Conservation (phyloP, 2,888 invertebrate species). For the Eretmocerus hayati region DNA sequence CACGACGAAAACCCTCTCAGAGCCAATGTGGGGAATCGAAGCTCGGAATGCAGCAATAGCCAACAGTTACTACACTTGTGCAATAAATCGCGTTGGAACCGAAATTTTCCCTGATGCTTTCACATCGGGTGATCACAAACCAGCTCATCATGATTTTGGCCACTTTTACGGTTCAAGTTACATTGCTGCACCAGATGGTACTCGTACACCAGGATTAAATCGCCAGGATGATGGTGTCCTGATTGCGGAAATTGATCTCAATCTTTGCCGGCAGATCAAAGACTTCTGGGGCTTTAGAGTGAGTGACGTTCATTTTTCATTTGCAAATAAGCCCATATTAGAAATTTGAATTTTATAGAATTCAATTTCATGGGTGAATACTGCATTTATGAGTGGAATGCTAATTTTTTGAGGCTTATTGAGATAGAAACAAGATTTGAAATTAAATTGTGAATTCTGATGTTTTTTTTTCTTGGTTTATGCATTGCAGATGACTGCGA, state of each 20-base stretch:
- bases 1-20: constrained; percentile 62
- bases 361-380: too few relatives aligned
- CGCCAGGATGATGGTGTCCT: constrained; percentile 75
- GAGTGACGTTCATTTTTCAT: too few relatives aligned
- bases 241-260: constrained; percentile 84
- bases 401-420: too few relatives aligned
- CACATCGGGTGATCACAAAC: constrained; percentile 74
- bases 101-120: constrained; percentile 76
- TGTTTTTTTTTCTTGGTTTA: too few relatives aligned
- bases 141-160: constrained; percentile 73
- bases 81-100: constrained; percentile 90
- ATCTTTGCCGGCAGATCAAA: constrained; percentile 86
- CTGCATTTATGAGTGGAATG: too few relatives aligned
- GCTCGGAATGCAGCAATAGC: constrained; percentile 93
- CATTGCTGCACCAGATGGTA: constrained; percentile 87
- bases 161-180: constrained; percentile 96
- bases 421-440: too few relatives aligned
- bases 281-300: constrained; percentile 91
- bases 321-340: too few relatives aligned
- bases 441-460: too few relatives aligned
- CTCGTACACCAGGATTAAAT: constrained; percentile 79
- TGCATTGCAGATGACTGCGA: constrained; percentile 84
- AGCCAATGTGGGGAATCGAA: constrained; percentile 93
- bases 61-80: constrained; percentile 89
- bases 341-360: too few relatives aligned